phyloP scores from a whole-genome alignment of 2,888 invertebrate genomes.

The Hirudinaria manillensis region DNA sequence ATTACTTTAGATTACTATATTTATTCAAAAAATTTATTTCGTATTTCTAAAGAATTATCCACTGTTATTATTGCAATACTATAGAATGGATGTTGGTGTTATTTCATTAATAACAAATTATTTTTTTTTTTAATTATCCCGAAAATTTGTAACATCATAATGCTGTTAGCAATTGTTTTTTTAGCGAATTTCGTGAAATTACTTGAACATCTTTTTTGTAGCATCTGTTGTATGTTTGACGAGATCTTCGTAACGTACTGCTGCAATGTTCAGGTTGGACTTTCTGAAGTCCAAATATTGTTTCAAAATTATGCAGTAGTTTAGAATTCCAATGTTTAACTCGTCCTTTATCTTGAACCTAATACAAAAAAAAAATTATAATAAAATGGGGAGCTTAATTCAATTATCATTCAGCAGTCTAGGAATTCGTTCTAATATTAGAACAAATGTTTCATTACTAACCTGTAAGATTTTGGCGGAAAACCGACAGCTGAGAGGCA shows the following conservation, averaged over 20 bases:
- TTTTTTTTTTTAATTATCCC: too few relatives aligned
- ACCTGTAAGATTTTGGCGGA: conserved; percentile 26
- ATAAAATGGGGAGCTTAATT: too few relatives aligned
- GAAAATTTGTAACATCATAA: too few relatives aligned
- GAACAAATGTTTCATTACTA: not conserved
- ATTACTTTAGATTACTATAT: too few relatives aligned
- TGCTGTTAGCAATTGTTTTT: too few relatives aligned
- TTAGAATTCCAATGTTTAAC: conserved; percentile 25
- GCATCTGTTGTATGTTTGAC: not conserved
- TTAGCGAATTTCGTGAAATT: not conserved
- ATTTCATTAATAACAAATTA: too few relatives aligned
- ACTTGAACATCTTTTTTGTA: conserved; percentile 15
- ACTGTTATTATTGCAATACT: too few relatives aligned
- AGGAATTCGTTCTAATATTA: not conserved
- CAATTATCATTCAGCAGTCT: too few relatives aligned
- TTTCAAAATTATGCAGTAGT: conserved; percentile 20
- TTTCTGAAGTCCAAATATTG: conserved; percentile 27
- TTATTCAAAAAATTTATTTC: too few relatives aligned
- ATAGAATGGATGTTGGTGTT: too few relatives aligned
- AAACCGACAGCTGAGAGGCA: conserved; percentile 20
- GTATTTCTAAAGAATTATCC: too few relatives aligned
- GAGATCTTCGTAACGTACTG: conserved; percentile 18
- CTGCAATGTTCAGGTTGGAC: conserved; percentile 27
- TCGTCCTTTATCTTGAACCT: conserved; percentile 25
- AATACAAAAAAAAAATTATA: too few relatives aligned